Base-by-base conservation (phyloP, 2,888 invertebrate genomes). In the Hybos culiciformis region DNA sequence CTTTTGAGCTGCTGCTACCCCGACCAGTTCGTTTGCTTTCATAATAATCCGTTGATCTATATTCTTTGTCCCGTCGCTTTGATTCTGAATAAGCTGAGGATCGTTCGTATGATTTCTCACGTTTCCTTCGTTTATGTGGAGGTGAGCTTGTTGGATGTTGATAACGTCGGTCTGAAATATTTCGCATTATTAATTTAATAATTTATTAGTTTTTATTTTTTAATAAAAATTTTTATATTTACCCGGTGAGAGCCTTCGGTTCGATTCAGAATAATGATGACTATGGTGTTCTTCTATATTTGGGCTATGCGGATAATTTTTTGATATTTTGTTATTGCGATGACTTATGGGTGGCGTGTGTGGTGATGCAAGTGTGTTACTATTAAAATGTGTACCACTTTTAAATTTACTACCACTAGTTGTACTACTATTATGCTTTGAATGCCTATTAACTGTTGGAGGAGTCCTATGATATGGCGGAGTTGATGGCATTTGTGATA, bases 271-370 rank as follows among this genome's bases (percentile, higher is more conserved):
- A 37, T 50, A 56, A 48, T 47, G 54, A 33, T 45, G 56, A 45
- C 38, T 26, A 21, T 44, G 38, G 20, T 45, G 43, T 14, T 42
- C 39, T 3, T 42, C 41, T 8, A 42, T 39, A 8, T 48, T 44
- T 5, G 51, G 53, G 42, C 50, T 48, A 12, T n/a, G n/a, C n/a
- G 42, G 45, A 41, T 54, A 47, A 31, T 50, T 50, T 32, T 49
- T 49, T 6, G 49, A 48, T 29, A n/a, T 49, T 14, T 39, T 19
- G 19, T 49, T 50, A 24, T 11, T 38, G 40, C 45, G 48, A 48
- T 57, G 55, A 20, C 59, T 48, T 3, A 61, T 54, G 39, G 67
- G 67, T n/a, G 67, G 66, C 43, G 66, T 66, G 21, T 66, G 66
- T 15, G 67, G 66, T 26, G 66, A 63, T 38, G 56, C 56, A 15